Conservation (phyloP, 2,888 invertebrate species). For the Yponomeuta cagnagella region DNA sequence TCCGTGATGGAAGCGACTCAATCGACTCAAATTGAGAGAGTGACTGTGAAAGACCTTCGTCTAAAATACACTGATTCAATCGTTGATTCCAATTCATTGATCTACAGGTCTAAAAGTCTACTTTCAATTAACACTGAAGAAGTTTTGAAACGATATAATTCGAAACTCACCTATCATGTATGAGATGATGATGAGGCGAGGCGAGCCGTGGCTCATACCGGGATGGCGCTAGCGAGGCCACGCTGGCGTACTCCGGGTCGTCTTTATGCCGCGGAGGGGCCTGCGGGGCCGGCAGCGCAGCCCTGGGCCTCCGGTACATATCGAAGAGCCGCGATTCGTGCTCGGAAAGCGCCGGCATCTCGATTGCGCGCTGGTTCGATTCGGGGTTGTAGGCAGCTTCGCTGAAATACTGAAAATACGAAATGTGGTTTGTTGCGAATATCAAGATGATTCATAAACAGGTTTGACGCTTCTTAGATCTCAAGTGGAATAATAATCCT, state of each 20-base stretch:
- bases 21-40: no score
- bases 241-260: slow-evolving; percentile 67
- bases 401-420: slow-evolving; percentile 84
- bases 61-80: no score
- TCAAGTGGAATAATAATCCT: not conserved
- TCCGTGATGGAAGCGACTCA: no score
- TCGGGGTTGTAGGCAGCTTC: slow-evolving; percentile 94
- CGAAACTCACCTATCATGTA: slow-evolving; percentile 56
- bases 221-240: slow-evolving; percentile 56
- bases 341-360: slow-evolving; percentile 67
- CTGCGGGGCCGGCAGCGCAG: slow-evolving; percentile 55
- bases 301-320: slow-evolving; percentile 61
- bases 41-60: no score
- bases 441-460: no score
- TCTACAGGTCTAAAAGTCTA: not conserved
- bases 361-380: slow-evolving; percentile 81
- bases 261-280: slow-evolving; percentile 49
- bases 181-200: slow-evolving; percentile 52
- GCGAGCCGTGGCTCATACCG: slow-evolving; percentile 51
- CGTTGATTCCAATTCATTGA: not conserved
- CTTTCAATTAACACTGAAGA: not conserved
- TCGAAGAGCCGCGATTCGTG: slow-evolving; percentile 72
- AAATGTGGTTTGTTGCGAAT: not conserved
- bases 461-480: no score
- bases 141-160: not conserved